phyloP scores from a whole-genome alignment of 2,888 invertebrate species.

The Microchrysa polita region DNA sequence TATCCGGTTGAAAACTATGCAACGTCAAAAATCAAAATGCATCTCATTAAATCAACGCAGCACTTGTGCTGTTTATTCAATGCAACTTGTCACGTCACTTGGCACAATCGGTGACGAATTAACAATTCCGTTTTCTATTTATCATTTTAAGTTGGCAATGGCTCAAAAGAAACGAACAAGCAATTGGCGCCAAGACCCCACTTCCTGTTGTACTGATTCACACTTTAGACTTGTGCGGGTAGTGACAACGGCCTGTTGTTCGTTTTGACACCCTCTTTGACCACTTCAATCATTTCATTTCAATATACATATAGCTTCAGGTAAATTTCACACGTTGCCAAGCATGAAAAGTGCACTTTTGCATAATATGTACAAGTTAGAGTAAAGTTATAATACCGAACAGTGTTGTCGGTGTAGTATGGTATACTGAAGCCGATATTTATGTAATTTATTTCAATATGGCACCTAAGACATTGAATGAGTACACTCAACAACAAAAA shows the following conservation, averaged over 20 bases:
- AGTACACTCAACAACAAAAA: no score
- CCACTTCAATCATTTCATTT: constrained; percentile 4
- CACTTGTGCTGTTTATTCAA: not conserved
- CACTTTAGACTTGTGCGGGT: not conserved
- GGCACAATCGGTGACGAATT: constrained; percentile 20
- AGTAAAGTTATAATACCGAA: not conserved
- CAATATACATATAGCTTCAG: constrained; percentile 33
- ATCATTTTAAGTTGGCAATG: constrained; percentile 23
- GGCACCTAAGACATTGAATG: no score
- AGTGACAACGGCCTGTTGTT: not conserved
- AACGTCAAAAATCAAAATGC: not conserved
- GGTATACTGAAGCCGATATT: not conserved
- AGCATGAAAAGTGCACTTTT: constrained; percentile 3
- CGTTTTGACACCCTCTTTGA: constrained; percentile 5
- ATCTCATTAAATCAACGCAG: not conserved
- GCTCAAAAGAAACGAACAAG: not conserved
- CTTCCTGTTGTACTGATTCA: constrained; percentile 22
- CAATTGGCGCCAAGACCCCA: not conserved
- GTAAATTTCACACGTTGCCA: constrained; percentile 38
- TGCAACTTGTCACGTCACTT: constrained; percentile 29
- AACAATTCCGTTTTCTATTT: constrained; percentile 27
- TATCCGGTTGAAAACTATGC: not conserved
- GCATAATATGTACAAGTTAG: not conserved
- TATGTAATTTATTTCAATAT: no score
- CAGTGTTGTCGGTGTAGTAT: not conserved